Evolutionary conservation across 2,888 invertebrate genomes (phyloP).

Genomic region (Andricus quercusramuli): DNA sequence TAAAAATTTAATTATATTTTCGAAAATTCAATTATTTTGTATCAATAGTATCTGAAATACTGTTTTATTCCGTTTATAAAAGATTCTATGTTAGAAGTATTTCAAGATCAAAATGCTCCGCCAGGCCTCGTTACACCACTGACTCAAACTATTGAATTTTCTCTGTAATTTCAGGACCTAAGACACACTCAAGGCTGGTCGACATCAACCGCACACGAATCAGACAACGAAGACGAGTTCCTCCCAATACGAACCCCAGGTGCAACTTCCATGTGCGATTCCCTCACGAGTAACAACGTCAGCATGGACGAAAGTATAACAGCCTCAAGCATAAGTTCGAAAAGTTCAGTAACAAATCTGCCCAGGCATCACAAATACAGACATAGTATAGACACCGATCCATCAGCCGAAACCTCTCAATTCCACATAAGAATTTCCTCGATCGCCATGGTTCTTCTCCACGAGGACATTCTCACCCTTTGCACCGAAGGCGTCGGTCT

Average conservation of each 20-base stretch:
- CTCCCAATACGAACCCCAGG: constrained; percentile 82
- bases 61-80: too few relatives aligned
- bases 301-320: constrained; percentile 86
- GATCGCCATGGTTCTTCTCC: constrained; percentile 87
- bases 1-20: too few relatives aligned
- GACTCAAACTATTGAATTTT: neutral
- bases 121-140: too few relatives aligned
- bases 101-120: too few relatives aligned
- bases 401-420: constrained; percentile 87
- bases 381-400: constrained; percentile 82
- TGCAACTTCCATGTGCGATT: constrained; percentile 81
- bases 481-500: constrained; percentile 75
- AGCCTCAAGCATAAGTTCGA: constrained; percentile 79
- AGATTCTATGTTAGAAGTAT: too few relatives aligned
- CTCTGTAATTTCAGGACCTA: constrained; percentile 69
- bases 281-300: constrained; percentile 83
- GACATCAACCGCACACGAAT: constrained; percentile 83
- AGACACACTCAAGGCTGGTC: constrained; percentile 87
- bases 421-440: constrained; percentile 87
- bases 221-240: constrained; percentile 85
- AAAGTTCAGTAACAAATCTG: constrained; percentile 69
- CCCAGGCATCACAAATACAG: constrained; percentile 69
- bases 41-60: too few relatives aligned
- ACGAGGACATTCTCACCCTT: constrained; percentile 87
- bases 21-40: too few relatives aligned